Evolutionary conservation across 92 coral and sea anemone species (phyloP).

Genomic region (Ricordea florida): DNA sequence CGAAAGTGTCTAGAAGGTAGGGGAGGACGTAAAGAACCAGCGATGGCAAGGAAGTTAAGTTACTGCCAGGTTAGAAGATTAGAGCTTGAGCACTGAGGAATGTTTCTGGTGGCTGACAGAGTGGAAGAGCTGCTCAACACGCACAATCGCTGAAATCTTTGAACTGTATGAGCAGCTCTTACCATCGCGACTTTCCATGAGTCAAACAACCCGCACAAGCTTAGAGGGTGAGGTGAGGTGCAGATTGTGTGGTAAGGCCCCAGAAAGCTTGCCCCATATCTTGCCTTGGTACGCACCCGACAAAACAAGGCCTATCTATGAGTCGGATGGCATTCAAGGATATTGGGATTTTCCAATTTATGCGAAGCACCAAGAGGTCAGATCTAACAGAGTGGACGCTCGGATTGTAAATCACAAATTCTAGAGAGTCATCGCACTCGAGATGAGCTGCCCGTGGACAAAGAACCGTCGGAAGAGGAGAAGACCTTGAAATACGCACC

Average conservation of each 20-base stretch:
- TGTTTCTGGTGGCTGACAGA: too few species aligned
- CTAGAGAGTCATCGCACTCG: not conserved
- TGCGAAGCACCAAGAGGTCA: slow-evolving; percentile 23
- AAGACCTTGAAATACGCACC: slow-evolving; percentile 26
- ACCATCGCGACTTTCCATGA: too few species aligned
- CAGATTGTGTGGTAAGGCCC: slow-evolving; percentile 12
- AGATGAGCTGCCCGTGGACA: slow-evolving; percentile 25
- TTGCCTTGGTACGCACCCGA: slow-evolving; percentile 9
- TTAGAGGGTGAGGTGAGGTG: slow-evolving; percentile 32
- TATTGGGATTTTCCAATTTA: slow-evolving; percentile 31
- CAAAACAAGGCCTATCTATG: slow-evolving; percentile 20
- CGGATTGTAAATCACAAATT: not conserved
- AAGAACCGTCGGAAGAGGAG: slow-evolving; percentile 16
- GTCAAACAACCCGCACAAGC: too few species aligned
- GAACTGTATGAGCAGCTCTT: too few species aligned
- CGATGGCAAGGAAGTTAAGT: too few species aligned
- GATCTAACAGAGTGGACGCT: slow-evolving; percentile 9
- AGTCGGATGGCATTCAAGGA: not conserved
- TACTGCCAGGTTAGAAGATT: too few species aligned
- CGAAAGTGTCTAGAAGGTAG: too few species aligned
- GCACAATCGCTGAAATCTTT: too few species aligned
- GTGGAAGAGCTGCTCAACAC: too few species aligned
- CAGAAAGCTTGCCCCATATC: slow-evolving; percentile 16
- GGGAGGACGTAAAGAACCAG: too few species aligned
- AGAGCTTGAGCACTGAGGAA: too few species aligned